Base-by-base conservation (phyloP, 2,113 vertebrate species). In the Nanorana parkeri region DNA sequence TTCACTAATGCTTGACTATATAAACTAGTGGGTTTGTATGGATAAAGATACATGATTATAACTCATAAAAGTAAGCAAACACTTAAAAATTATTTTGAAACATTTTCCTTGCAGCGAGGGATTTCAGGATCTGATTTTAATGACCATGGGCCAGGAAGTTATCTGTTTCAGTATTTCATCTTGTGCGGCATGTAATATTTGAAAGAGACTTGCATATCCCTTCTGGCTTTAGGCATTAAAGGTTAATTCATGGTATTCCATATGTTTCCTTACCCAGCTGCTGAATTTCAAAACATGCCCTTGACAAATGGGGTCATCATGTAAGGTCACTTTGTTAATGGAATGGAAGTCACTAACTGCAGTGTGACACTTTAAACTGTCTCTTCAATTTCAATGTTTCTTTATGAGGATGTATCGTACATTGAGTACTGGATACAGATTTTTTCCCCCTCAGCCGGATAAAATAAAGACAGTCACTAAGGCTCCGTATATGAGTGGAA, bases 151-250 rank as follows among this genome's bases (percentile, higher is more conserved):
- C 28, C 60, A 15, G 28, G 29, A 67, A 82, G 28, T 82, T 26
- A 76, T 83, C 63, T 60, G 64, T 67, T 60, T 76, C 63, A 32
- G 3, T 21, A 74, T 52, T 81, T 74, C 28, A 29, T 83, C 5
- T 26, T 47, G 51, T 51, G 71, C 66, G 68, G 75, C 29, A 76
- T 41, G 65, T 78, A 61, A n/a, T 16, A 58, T 72, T 29, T 36
- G 41, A 23, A 58, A 41, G 23, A 66, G 61, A 20, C 69, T 66
- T 83, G 63, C 64, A 76, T 51, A 73, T 83, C 73, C 78, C 29
- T 83, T 67, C 52, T 68, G 80, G 24, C 72, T 76, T 60, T 23
- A 76, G 72, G 56, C 63, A 66, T 55, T 66, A 83, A 68, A 75
- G 71, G 80, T 76, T 81, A 81, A 81, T 76, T 66, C 71, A 19